phyloP scores from a whole-genome alignment of 1,140 invertebrate genomes.

The Lamellibrachia luymesi region DNA sequence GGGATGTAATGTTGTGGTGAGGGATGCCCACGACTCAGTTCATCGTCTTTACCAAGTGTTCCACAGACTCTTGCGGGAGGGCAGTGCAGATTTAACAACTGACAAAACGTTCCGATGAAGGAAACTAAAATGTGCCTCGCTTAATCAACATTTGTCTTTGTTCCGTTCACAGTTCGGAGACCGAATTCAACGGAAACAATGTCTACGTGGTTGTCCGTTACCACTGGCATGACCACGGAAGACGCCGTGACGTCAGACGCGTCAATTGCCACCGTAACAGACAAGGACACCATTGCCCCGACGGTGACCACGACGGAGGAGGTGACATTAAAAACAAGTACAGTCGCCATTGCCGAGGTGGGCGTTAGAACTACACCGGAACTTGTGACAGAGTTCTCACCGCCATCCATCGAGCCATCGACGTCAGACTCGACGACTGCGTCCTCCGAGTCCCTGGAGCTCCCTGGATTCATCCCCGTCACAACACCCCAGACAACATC shows the following conservation, averaged over 20 bases:
- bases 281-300: not conserved
- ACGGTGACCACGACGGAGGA: not conserved
- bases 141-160: not conserved
- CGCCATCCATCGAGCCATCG: not conserved
- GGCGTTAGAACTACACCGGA: not conserved
- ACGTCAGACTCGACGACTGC: not conserved
- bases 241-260: not conserved
- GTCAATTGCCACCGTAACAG: not conserved
- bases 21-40: no score
- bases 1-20: no score
- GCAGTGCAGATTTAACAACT: no score
- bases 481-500: not conserved
- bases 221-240: not conserved
- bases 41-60: no score
- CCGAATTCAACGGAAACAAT: not conserved
- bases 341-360: not conserved
- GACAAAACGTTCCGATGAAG: no score
- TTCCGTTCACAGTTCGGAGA: not conserved
- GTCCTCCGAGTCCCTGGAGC: no score
- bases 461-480: no score
- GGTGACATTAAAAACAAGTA: not conserved
- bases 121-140: no score
- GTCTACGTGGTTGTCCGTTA: not conserved
- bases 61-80: no score
- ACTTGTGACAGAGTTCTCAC: not conserved